Base-by-base conservation (phyloP, 1,140 invertebrate genomes). In the Gerris buenoi region DNA sequence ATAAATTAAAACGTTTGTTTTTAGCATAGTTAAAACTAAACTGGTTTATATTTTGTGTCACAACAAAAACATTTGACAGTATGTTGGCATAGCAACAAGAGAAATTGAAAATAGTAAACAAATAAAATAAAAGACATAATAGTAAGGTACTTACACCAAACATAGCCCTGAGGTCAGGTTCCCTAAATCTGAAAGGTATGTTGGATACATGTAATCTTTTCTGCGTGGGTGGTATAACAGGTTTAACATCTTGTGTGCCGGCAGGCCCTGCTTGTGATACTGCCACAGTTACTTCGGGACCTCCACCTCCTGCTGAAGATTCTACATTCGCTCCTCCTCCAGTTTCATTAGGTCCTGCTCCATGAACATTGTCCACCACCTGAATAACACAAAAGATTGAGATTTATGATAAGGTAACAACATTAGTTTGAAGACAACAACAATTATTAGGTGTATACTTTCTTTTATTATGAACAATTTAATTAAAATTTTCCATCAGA, bases 171-270 rank as follows among this genome's bases (percentile, higher is more conserved):
- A 99, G 84, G 81, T 98, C 96, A 65, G 94, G 93, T 82, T 98
- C 95, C 80, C 95, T 86, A 81, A 97, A 98, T 76, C 95, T 84
- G 83, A 99, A 98, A 71, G 96, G 96, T 84, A 98, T 99, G 83
- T 98, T 98, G 76, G 95, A 98, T 74, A 98, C 94, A 76, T 95
- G 93, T 69, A 93, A 84, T 74, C 89, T 84, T 78, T 93, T 95
- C 61, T 72, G 69, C 61, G 71, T 72, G 29, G 68, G 71, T 65
- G 69, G 71, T 70, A 25, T 22, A 25, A 25, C 58, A 5, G 15
- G 5, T 22, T 60, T 60, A 10, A 22, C 15, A 15, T 60, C 58
- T 22, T 60, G 58, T 25, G 58, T 14, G 5, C 33, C 58, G 22
- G 58, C 58, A 5, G 58, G 58, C 23, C 58, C 23, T 22, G 5